phyloP scores from a whole-genome alignment of 2,797 vertebrate species.

The Dendrocincla tyrannina region DNA sequence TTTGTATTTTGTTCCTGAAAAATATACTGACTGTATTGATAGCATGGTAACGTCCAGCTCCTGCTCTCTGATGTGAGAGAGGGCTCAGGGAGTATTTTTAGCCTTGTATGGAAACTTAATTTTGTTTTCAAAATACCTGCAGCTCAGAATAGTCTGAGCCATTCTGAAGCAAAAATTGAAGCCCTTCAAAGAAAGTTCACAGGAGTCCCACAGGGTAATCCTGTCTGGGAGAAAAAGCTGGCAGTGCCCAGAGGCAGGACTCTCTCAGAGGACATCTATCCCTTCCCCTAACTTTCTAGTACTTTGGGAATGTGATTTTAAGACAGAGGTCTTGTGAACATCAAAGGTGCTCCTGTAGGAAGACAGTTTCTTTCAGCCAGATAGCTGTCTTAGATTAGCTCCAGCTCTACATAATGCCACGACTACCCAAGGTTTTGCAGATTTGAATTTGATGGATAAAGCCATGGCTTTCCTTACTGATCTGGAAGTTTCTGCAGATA shows the following conservation, averaged over 20 bases:
- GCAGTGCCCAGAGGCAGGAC: background rate
- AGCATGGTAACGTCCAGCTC: background rate
- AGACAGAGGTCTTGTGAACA: background rate
- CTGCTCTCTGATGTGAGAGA: slow-evolving; percentile 14
- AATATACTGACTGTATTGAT: slow-evolving; percentile 50
- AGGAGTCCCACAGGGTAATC: background rate
- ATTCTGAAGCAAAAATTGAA: slow-evolving; percentile 7
- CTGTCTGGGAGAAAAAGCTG: background rate
- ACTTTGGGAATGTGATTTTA: background rate
- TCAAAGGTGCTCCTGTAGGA: background rate
- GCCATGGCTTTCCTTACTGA: background rate
- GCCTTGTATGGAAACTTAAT: slow-evolving; percentile 40
- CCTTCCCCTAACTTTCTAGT: background rate
- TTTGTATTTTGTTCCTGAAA: slow-evolving; percentile 59
- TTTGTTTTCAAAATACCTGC: slow-evolving; percentile 63
- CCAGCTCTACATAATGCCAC: background rate
- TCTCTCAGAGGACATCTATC: background rate
- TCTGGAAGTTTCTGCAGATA: background rate
- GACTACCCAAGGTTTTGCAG: background rate
- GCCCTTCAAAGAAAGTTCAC: slow-evolving; percentile 26
- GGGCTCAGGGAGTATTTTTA: slow-evolving; percentile 30
- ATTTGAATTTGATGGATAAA: background rate
- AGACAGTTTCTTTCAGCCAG: background rate
- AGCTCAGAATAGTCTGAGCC: slow-evolving; percentile 23
- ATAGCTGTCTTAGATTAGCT: background rate